These are phyloP conservation scores for Amblyornis subalaris DNA, from an alignment of 2,113 vertebrate species.

Conservation along the genomic window DNA sequence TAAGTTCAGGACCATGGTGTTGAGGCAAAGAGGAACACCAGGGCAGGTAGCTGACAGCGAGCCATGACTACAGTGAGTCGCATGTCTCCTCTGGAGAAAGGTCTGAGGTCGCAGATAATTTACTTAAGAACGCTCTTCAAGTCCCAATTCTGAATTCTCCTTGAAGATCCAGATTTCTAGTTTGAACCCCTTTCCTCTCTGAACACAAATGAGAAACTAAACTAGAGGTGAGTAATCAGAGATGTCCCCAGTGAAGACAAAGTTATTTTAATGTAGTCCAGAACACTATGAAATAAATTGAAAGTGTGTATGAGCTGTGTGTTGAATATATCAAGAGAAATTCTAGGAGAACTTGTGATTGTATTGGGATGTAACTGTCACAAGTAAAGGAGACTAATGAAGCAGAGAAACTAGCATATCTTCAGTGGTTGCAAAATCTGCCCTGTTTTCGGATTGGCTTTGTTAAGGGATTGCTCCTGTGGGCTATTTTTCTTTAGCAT, in stretches of 20 bases:
- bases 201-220: background rate
- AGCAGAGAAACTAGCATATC: background rate
- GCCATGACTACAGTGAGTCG: background rate
- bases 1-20: rapidly evolving
- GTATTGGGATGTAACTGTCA: background rate
- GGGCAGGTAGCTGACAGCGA: background rate
- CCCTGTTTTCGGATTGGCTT: background rate
- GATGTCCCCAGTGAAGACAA: background rate
- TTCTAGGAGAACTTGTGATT: background rate
- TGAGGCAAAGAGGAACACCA: background rate
- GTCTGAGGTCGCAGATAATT: background rate
- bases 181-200: background rate
- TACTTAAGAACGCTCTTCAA: background rate
- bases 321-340: background rate
- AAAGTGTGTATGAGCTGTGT: background rate
- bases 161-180: background rate
- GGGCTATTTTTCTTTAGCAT: background rate
- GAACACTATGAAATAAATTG: background rate
- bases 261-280: constrained; percentile 27
- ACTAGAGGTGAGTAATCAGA: background rate
- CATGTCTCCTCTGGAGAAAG: background rate
- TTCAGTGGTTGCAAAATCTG: background rate
- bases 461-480: background rate
- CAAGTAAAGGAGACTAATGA: background rate
- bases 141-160: background rate